Base-by-base conservation (phyloP, 2,888 invertebrate species). In the Diadegma fenestrale region DNA sequence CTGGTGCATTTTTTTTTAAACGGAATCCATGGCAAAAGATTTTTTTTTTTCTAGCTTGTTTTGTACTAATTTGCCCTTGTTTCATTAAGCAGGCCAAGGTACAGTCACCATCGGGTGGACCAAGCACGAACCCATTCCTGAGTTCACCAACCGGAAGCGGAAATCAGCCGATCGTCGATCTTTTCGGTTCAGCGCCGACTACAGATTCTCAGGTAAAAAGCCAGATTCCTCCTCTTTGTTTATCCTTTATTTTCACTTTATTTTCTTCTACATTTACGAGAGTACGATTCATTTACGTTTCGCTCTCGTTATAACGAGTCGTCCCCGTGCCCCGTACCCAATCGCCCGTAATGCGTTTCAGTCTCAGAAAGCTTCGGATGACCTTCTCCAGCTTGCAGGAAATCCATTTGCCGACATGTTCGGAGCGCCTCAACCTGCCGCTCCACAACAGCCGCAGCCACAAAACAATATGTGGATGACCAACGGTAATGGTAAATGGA, bases 321-420 rank as follows among this genome's bases (percentile, higher is more conserved):
- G 66, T 43, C 19, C 37, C 37, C 37, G 58, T 58, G 58, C 58
- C 68, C 26, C 12, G 30, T 51, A 43, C 69, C 45, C 75, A 72
- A 37, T 68, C 48, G 64, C 51, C 78, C 78, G 26, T 69, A 54
- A 72, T 73, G 66, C 77, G 81, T 90, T 89, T 76, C 88, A 94
- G 92, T 82, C 92, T 51, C 92, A 93, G 86, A 97, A 96, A 94
- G 97, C 98, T 30, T 98, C 98, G 17, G 98, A 98, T 91, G 98
- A 98, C 94, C 95, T 99, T 88, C 95, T 98, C 78, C 97, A 98
- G 91, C 95, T 98, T 88, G 93, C 93, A 37, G 97, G 97, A 64
- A 99, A 99, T 95, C 99, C 99, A 12, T 99, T 99, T 93, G 97
- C 98, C 51, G 97, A 98, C 91, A 97, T 97, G 96, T 97, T 97